Evolutionary conservation across 2,888 invertebrate species (phyloP).

Genomic region (Dione vanillae): DNA sequence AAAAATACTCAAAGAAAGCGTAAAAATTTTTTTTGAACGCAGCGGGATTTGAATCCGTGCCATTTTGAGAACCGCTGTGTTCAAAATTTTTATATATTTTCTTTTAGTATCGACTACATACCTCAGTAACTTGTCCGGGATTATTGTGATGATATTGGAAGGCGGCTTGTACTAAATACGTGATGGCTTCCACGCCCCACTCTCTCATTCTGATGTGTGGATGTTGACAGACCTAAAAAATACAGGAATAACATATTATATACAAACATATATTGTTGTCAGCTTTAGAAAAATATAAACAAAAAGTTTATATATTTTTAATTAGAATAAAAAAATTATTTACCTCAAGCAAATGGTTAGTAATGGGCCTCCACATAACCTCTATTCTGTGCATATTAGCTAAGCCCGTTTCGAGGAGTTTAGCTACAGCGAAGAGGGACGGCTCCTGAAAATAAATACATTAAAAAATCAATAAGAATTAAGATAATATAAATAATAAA

Average conservation of each 20-base stretch:
- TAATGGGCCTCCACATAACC: conserved; percentile 97
- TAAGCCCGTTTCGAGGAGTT: conserved; percentile 97
- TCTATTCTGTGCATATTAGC: conserved; percentile 97
- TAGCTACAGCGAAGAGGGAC: conserved; percentile 98
- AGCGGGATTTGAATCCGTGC: no score
- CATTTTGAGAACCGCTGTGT: no score
- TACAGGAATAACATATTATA: background rate
- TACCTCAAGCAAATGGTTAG: conserved; percentile 97
- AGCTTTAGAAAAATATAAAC: background rate
- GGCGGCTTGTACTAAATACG: conserved; percentile 96
- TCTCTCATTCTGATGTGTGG: conserved; percentile 97
- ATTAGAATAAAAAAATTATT: no score
- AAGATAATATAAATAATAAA: background rate
- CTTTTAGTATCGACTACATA: no score
- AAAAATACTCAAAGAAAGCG: no score
- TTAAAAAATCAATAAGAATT: background rate
- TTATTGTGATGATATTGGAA: conserved; percentile 93
- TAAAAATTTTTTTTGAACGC: no score
- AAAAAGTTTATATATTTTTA: no score
- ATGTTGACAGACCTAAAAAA: conserved; percentile 89
- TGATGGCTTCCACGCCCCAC: conserved; percentile 99
- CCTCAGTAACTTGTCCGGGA: conserved; percentile 93
- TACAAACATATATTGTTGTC: background rate
- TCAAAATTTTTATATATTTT: no score
- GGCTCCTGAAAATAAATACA: conserved; percentile 88